Evolutionary conservation across 2,113 vertebrate species (phyloP), one percentile per base, ranked within the genome.

Genomic region (Cyanistes caeruleus): DNA sequence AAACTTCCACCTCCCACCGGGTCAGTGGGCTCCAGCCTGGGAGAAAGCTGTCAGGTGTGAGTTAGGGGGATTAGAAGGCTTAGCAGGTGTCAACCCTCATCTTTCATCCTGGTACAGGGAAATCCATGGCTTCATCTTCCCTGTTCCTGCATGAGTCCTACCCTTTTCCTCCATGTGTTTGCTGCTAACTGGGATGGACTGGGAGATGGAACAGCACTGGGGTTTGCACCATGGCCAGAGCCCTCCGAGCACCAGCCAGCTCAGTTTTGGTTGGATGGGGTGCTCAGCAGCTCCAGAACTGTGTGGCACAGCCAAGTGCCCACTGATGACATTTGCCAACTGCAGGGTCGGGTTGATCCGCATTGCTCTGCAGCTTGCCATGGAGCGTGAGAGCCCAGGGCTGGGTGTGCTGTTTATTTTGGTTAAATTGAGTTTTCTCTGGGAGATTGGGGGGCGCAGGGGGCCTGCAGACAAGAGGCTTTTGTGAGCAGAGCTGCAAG

Each of bases 381-480:
- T 30, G 53, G 22, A 55, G 52, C 2, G 2, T 33, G 87, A 89
- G 84, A 55, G 85, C 20, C 0, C 62, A 5, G 91, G 89, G 75
- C 84, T 39, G 92, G 84, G 73, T 2, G 3, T 5, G 65, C 77
- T 73, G 65, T 46, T 95, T 67, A 23, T 64, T 91, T 76, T 84
- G 80, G 90, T 92, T 87, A 92, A 95, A 96, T 24, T 25, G 68
- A 84, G 89, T 89, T 89, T 93, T 80, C 84, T 94, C 84, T 3
- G 2, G 78, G 79, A 91, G 70, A 60, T 7, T 73, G 91, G 49
- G 90, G 92, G 65, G 73, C 1, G 5, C 4, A 0, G 62, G 78
- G 59, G 46, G 80, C 88, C 82, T 94, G 86, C 87, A 94, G 95
- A 97, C 95, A 96, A 97, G 91, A 69, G 83, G 84, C 88, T 93